Conservation (phyloP, 2,797 vertebrate genomes). For the Pelodytes ibericus region DNA sequence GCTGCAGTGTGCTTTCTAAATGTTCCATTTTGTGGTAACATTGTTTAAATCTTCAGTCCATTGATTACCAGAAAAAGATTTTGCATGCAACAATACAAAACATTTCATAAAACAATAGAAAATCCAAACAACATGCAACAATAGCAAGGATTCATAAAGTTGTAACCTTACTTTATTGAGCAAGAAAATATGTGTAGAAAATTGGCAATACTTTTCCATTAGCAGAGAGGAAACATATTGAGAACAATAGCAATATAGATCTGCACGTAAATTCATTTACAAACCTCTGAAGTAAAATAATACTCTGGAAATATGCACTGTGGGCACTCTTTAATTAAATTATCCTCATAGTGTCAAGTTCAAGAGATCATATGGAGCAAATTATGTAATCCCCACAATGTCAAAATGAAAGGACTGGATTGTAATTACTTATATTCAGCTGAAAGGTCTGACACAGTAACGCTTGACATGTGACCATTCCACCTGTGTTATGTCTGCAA, state of each 20-base stretch:
- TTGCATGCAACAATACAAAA: too few relatives aligned
- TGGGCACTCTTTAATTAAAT: conserved; percentile 17
- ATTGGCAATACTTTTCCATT: neutral
- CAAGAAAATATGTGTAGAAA: too few relatives aligned
- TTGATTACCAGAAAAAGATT: too few relatives aligned
- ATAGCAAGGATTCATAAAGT: too few relatives aligned
- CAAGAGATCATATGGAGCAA: conserved; percentile 18
- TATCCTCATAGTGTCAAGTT: conserved; percentile 24
- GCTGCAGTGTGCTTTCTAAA: too few relatives aligned
- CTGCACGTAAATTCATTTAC: neutral
- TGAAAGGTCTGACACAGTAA: conserved; percentile 60
- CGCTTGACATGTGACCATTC: conserved; percentile 73
- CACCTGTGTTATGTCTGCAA: conserved; percentile 70
- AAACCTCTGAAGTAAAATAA: conserved; percentile 9
- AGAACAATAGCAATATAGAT: neutral
- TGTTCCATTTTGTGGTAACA: too few relatives aligned
- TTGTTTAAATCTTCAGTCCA: too few relatives aligned
- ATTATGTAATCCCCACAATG: neutral
- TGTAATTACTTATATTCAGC: conserved; percentile 28
- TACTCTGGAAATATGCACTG: conserved; percentile 12
- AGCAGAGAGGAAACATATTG: neutral
- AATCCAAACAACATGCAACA: too few relatives aligned
- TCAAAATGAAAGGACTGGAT: conserved; percentile 20
- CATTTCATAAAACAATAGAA: too few relatives aligned
- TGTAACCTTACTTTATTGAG: too few relatives aligned